phyloP scores from a whole-genome alignment of 2,888 invertebrate species.

The Cephonodes hylas region DNA sequence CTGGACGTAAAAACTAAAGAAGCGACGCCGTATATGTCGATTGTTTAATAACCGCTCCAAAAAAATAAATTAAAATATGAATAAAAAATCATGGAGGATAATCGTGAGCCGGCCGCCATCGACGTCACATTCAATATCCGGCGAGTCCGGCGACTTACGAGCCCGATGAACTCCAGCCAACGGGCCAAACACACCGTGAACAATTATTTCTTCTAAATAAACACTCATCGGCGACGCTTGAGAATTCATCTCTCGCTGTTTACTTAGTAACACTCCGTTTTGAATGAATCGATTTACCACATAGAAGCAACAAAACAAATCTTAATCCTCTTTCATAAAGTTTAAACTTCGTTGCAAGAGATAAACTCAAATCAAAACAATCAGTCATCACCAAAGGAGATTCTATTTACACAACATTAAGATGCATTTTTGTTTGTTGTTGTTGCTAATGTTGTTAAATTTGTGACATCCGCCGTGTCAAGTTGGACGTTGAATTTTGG shows the following conservation, averaged over 20 bases:
- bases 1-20: too few relatives aligned
- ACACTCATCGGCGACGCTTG: constrained; percentile 70
- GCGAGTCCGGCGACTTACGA: constrained; percentile 41
- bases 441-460: constrained; percentile 28
- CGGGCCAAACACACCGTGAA: constrained; percentile 66
- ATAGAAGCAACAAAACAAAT: constrained; percentile 30
- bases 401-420: constrained; percentile 33
- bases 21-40: background rate
- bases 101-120: constrained; percentile 54
- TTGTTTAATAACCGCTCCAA: background rate
- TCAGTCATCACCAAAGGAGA: constrained; percentile 34
- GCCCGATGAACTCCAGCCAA: constrained; percentile 56
- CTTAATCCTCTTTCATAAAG: constrained; percentile 23
- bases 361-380: constrained; percentile 20
- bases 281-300: constrained; percentile 69
- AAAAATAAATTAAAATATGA: background rate
- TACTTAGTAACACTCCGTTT: constrained; percentile 76
- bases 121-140: constrained; percentile 37
- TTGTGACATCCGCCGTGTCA: constrained; percentile 55
- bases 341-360: constrained; percentile 18
- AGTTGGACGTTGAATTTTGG: constrained; percentile 46
- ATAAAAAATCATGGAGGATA: constrained; percentile 28
- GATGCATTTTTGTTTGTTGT: constrained; percentile 35
- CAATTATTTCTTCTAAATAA: constrained; percentile 66
- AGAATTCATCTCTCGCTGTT: constrained; percentile 68